phyloP scores from a whole-genome alignment of 2,797 vertebrate species.

The Harpagifer antarcticus region DNA sequence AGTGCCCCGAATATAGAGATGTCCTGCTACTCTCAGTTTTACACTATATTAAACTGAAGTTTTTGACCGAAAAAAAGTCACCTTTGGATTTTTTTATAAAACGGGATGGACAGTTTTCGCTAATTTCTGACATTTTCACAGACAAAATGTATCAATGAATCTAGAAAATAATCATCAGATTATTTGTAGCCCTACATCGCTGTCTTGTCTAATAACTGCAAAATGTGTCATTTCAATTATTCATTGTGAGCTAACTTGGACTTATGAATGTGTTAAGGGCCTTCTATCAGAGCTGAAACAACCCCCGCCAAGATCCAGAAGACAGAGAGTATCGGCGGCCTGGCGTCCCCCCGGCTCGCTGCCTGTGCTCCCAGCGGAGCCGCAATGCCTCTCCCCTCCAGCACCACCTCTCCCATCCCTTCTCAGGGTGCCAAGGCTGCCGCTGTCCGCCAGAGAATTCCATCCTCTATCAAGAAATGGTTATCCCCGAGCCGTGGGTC shows the following conservation, averaged over 20 bases:
- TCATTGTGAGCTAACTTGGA: slow-evolving; percentile 8
- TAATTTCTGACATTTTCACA: too few species aligned
- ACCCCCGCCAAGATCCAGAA: slow-evolving; percentile 88
- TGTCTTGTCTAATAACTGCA: background rate
- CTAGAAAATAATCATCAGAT: too few species aligned
- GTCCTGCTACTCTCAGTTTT: too few species aligned
- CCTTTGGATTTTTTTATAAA: too few species aligned
- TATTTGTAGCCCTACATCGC: too few species aligned
- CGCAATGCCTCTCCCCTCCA: slow-evolving; percentile 90
- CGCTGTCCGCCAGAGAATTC: slow-evolving; percentile 61
- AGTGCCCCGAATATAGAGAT: too few species aligned
- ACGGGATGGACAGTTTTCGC: too few species aligned
- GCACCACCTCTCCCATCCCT: slow-evolving; percentile 78
- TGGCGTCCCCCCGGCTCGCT: slow-evolving; percentile 87
- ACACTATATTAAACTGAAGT: too few species aligned
- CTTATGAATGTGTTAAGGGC: slow-evolving; percentile 55
- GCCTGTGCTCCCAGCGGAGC: slow-evolving; percentile 88
- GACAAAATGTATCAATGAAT: too few species aligned
- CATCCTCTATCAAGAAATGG: slow-evolving; percentile 90
- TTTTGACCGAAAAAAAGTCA: too few species aligned
- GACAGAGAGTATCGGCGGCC: slow-evolving; percentile 58
- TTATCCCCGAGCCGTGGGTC: slow-evolving; percentile 82
- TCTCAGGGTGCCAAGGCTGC: slow-evolving; percentile 39
- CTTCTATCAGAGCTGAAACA: slow-evolving; percentile 48
- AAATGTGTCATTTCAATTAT: slow-evolving; percentile 3